These are phyloP conservation scores for Eilema griseolum DNA, from an alignment of 2,888 invertebrate genomes.

Conservation along the genomic window DNA sequence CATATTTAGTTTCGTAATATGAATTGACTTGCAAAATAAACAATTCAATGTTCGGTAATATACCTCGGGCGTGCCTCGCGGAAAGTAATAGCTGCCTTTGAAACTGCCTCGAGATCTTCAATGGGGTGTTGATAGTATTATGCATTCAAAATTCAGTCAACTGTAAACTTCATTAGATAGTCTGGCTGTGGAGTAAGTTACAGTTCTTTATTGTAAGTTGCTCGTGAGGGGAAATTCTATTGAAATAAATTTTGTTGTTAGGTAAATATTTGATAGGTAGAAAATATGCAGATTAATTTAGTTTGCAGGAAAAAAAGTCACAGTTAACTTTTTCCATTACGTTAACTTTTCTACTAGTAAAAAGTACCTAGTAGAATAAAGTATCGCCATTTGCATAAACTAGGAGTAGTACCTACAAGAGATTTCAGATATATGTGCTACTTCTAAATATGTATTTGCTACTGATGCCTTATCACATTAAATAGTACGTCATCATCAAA, in stretches of 20 bases:
- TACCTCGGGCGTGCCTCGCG: slow-evolving; percentile 33
- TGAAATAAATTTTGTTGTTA: neutral
- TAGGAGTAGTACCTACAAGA: too few species aligned
- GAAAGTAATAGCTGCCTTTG: slow-evolving; percentile 32
- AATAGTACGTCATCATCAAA: too few species aligned
- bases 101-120: slow-evolving; percentile 12
- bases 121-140: slow-evolving; percentile 20
- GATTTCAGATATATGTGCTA: too few species aligned
- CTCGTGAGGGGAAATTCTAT: neutral
- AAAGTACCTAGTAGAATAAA: too few species aligned
- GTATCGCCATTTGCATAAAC: too few species aligned
- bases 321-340: too few species aligned
- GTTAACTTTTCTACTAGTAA: too few species aligned
- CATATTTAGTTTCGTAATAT: slow-evolving; percentile 43
- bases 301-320: too few species aligned
- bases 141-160: slow-evolving; percentile 19
- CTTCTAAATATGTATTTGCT: too few species aligned
- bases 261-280: neutral
- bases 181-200: neutral
- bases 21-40: slow-evolving; percentile 38
- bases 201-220: neutral
- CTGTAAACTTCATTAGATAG: slow-evolving; percentile 18
- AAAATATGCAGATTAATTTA: too few species aligned
- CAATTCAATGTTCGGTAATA: slow-evolving; percentile 31
- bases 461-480: too few species aligned